These are phyloP conservation scores for Mechanitis messenoides DNA, from an alignment of 2,888 invertebrate genomes.

Conservation along the genomic window DNA sequence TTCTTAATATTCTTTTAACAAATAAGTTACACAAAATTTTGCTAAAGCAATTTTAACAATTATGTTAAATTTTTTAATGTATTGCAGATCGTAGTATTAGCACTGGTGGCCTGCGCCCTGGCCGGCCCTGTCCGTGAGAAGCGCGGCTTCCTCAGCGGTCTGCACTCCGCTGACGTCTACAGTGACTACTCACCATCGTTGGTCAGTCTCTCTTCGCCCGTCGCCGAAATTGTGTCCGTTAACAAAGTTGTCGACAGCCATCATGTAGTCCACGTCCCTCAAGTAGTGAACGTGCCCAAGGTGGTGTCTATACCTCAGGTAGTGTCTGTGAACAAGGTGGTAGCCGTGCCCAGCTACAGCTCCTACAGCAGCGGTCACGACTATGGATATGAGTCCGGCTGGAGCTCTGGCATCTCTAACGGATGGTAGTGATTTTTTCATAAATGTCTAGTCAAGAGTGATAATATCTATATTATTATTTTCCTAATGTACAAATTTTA, in stretches of 20 bases:
- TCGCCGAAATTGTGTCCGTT: slow-evolving; percentile 38
- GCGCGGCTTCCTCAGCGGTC: slow-evolving; percentile 27
- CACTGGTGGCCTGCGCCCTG: slow-evolving; percentile 22
- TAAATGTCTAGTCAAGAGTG: neutral
- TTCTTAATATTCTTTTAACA: neutral
- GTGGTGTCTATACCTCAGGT: slow-evolving; percentile 49
- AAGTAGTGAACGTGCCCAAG: slow-evolving; percentile 46
- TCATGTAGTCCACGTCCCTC: slow-evolving; percentile 41
- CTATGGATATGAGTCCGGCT: slow-evolving; percentile 27
- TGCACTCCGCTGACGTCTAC: slow-evolving; percentile 10
- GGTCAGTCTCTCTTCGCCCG: slow-evolving; percentile 30
- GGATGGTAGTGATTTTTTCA: slow-evolving; percentile 11
- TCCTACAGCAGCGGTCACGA: slow-evolving; percentile 31
- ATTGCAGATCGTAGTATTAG: slow-evolving; percentile 24
- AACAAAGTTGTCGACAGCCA: slow-evolving; percentile 46
- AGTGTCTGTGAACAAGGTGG: slow-evolving; percentile 51
- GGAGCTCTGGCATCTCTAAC: slow-evolving; percentile 20
- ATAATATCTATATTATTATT: neutral
- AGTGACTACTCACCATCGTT: slow-evolving; percentile 12
- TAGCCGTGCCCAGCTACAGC: slow-evolving; percentile 37
- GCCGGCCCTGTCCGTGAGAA: slow-evolving; percentile 25
- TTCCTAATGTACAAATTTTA: neutral
- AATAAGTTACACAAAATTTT: neutral
- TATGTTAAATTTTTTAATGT: neutral
- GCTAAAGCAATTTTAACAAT: neutral